Conservation (phyloP, 2,888 invertebrate species). For the Pseudococcus viburni region DNA sequence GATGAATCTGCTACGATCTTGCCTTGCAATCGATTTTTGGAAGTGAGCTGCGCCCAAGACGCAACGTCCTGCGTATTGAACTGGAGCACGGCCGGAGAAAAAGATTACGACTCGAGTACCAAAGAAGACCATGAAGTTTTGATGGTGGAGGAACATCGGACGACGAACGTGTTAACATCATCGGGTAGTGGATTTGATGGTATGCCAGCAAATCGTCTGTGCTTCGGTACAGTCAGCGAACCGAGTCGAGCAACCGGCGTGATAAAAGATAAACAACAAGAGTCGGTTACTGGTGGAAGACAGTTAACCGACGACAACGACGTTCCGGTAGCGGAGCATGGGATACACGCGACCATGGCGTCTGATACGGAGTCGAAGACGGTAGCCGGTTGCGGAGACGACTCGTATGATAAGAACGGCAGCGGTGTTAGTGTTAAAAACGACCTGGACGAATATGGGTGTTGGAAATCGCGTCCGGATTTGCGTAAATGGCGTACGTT, state of each 20-base stretch:
- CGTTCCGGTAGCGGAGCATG: slow-evolving; percentile 69
- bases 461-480: slow-evolving; percentile 61
- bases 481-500: slow-evolving; percentile 61
- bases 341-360: slow-evolving; percentile 67
- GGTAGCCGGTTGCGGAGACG: slow-evolving; percentile 70
- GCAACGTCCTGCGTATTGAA: slow-evolving; percentile 11
- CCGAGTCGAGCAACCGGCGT: slow-evolving; percentile 44
- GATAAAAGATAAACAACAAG: slow-evolving; percentile 65
- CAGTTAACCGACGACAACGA: slow-evolving; percentile 71
- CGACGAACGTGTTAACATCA: slow-evolving; percentile 43
- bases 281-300: slow-evolving; percentile 70
- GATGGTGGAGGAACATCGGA: neutral
- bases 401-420: slow-evolving; percentile 69
- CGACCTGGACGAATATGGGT: slow-evolving; percentile 67
- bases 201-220: slow-evolving; percentile 39
- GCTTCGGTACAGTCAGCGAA: slow-evolving; percentile 23
- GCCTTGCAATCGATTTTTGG: slow-evolving; percentile 20
- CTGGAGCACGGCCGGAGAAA: neutral
- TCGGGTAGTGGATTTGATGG: slow-evolving; percentile 45
- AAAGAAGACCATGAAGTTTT: neutral
- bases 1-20: neutral
- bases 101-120: neutral
- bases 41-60: neutral
- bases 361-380: slow-evolving; percentile 70
- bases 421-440: slow-evolving; percentile 67